Evolutionary conservation across 2,888 invertebrate species (phyloP).

Genomic region (Drosophila fungiperda): DNA sequence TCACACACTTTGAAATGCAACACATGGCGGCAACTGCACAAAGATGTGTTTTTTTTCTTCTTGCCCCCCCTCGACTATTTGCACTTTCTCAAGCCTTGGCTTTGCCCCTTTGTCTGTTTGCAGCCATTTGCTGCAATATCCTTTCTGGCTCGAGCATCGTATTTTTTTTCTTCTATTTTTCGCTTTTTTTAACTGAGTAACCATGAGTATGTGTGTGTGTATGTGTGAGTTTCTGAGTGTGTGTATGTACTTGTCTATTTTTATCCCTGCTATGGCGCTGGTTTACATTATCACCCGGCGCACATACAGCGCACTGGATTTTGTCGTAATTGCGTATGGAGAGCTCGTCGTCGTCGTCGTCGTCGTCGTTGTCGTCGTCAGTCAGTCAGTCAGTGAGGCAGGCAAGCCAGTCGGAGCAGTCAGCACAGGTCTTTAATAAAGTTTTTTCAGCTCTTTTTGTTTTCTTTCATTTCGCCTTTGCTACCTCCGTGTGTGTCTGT

Average conservation of each 20-base stretch:
- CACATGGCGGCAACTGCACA: constrained; percentile 66
- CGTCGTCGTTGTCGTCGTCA: constrained; percentile 13
- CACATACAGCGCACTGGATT: constrained; percentile 61
- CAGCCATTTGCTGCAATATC: constrained; percentile 73
- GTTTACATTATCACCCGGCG: constrained; percentile 70
- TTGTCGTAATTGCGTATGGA: constrained; percentile 78
- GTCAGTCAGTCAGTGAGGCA: constrained; percentile 8
- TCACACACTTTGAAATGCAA: constrained; percentile 80
- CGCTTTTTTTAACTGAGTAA: constrained; percentile 15
- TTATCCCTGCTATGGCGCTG: constrained; percentile 46
- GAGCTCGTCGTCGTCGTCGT: constrained; percentile 49
- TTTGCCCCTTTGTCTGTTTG: constrained; percentile 32
- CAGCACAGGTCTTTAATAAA: constrained; percentile 73
- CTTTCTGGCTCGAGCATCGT: constrained; percentile 40
- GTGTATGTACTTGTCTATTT: constrained; percentile 59
- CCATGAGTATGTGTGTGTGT: constrained; percentile 2
- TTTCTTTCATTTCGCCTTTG: constrained; percentile 47
- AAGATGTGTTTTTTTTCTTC: constrained; percentile 25
- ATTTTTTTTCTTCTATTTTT: constrained; percentile 1
- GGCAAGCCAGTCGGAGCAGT: constrained; percentile 23
- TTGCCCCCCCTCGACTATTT: constrained; percentile 16
- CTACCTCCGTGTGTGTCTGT: constrained; percentile 13
- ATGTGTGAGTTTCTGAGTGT: constrained; percentile 6
- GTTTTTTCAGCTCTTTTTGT: constrained; percentile 53
- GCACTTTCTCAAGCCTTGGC: constrained; percentile 36